These are phyloP conservation scores for Melinaea marsaeus DNA, from an alignment of 2,888 invertebrate species.

Conservation along the genomic window DNA sequence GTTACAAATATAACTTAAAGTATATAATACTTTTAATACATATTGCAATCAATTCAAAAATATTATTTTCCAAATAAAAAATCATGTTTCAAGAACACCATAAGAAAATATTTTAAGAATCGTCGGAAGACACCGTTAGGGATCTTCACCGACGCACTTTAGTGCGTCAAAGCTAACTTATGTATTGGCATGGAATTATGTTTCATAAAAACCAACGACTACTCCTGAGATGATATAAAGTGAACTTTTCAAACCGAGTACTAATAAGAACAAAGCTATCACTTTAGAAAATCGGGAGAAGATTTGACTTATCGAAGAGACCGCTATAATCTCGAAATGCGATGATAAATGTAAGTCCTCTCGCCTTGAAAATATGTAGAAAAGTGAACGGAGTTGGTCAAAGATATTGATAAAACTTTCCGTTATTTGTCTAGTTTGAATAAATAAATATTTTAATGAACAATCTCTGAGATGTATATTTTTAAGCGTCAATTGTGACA, in stretches of 20 bases:
- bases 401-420: background rate
- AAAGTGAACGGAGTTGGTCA: background rate
- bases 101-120: too few species aligned
- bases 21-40: too few species aligned
- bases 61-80: too few species aligned
- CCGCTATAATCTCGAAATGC: slow-evolving; percentile 48
- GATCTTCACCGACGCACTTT: background rate
- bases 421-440: background rate
- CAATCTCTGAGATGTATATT: too few species aligned
- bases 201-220: slow-evolving; percentile 11
- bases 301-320: slow-evolving; percentile 43
- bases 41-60: too few species aligned
- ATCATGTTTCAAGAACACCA: too few species aligned
- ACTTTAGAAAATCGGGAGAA: slow-evolving; percentile 42
- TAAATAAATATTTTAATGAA: too few species aligned
- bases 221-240: slow-evolving; percentile 10
- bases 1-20: too few species aligned
- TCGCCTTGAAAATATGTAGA: background rate
- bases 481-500: too few species aligned
- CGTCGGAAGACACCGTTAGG: background rate
- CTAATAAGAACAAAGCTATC: slow-evolving; percentile 54
- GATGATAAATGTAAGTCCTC: background rate
- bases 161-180: slow-evolving; percentile 15
- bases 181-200: slow-evolving; percentile 20
- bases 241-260: slow-evolving; percentile 32